phyloP scores from a whole-genome alignment of 2,888 invertebrate genomes.

The Pristionchus exspectatus region DNA sequence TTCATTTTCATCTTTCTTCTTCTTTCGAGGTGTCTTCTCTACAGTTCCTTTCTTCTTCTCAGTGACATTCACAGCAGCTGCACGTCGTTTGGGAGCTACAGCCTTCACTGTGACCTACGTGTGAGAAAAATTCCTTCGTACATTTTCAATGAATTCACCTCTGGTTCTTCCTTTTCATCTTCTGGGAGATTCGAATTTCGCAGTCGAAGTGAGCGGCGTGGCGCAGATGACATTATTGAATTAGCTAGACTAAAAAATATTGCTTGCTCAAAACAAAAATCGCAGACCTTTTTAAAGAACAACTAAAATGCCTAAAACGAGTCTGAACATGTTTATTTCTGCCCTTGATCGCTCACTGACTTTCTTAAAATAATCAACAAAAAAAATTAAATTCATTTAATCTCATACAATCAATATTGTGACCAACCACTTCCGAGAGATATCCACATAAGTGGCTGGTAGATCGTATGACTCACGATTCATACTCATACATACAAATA shows the following conservation, averaged over 20 bases:
- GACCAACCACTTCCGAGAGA: not conserved
- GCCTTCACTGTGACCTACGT: not conserved
- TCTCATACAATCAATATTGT: not conserved
- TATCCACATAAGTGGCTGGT: slow-evolving; percentile 37
- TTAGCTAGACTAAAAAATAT: not conserved
- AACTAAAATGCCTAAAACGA: not conserved
- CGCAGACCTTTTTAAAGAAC: not conserved
- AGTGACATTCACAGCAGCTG: slow-evolving; percentile 21
- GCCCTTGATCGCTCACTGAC: not conserved
- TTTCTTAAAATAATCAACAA: not conserved
- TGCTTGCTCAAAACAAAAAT: not conserved
- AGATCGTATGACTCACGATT: not conserved
- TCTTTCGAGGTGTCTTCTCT: not conserved
- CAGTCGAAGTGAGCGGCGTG: slow-evolving; percentile 40
- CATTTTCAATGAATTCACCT: not conserved
- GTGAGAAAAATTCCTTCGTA: not conserved
- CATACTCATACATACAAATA: not conserved
- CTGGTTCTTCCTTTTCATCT: not conserved
- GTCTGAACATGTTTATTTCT: not conserved
- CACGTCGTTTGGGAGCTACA: slow-evolving; percentile 1
- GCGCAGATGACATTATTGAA: slow-evolving; percentile 31
- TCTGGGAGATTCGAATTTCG: not conserved
- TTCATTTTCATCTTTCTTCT: slow-evolving; percentile 28
- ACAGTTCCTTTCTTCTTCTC: not conserved
- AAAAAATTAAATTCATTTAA: not conserved